A percentile compares a stretch with the other conserved stretches of the same genome.
Conservation (phyloP, 2,797 vertebrate species). For the Ciconia nigra region DNA sequence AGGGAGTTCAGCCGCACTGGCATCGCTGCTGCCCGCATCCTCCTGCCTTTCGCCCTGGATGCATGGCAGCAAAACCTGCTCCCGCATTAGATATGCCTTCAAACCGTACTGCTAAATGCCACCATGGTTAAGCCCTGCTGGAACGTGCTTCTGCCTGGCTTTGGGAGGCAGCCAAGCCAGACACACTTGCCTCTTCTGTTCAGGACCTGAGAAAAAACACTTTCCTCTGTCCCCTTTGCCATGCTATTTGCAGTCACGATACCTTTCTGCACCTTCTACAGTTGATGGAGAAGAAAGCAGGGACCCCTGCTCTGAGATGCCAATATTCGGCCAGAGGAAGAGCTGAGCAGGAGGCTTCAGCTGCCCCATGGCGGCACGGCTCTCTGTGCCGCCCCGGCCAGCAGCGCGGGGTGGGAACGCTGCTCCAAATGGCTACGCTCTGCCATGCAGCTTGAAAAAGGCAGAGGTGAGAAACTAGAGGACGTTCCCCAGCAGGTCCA, state of each 20-base stretch:
- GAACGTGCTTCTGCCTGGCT: neutral
- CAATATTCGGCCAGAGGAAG: neutral
- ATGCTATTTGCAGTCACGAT: fast-evolving
- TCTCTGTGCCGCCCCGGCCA: neutral
- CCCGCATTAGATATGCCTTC: neutral
- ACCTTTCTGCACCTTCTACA: neutral
- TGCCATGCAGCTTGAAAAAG: neutral
- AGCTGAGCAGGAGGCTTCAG: neutral
- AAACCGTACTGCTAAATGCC: neutral
- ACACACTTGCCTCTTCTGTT: neutral
- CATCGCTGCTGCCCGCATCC: neutral
- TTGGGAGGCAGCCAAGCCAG: neutral
- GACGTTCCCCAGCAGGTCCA: neutral
- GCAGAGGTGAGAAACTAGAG: neutral
- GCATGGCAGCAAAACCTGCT: neutral
- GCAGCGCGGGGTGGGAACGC: fast-evolving
- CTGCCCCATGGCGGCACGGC: neutral
- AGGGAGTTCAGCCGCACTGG: neutral
- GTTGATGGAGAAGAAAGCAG: neutral
- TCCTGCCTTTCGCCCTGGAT: neutral
- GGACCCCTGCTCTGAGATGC: neutral
- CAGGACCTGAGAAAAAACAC: neutral
- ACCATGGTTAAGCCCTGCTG: neutral
- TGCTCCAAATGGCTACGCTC: neutral
- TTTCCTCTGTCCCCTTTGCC: neutral